A percentile compares a stretch with the other conserved stretches of the same genome.
Evolutionary conservation across 2,888 invertebrate species (phyloP).

Genomic region (Conistra vaccinii): DNA sequence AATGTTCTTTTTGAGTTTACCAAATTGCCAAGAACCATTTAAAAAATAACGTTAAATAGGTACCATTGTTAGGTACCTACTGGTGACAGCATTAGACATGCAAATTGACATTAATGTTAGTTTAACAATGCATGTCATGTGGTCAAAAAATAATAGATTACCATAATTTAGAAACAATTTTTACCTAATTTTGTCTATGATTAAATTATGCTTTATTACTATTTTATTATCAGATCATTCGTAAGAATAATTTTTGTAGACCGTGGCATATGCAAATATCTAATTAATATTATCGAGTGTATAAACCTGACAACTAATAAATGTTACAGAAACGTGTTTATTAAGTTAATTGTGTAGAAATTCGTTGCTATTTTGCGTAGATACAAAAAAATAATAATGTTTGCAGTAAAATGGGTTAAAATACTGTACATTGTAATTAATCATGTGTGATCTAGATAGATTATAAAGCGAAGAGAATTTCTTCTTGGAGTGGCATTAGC

Average conservation of each 20-base stretch:
- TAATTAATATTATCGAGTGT: neutral
- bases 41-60: neutral
- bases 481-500: too few relatives aligned
- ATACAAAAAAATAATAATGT: neutral
- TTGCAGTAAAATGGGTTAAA: neutral
- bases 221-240: neutral
- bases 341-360: neutral
- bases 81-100: conserved; percentile 30
- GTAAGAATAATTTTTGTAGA: neutral
- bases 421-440: neutral
- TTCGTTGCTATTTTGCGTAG: neutral
- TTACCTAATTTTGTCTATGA: neutral
- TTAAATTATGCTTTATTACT: too few relatives aligned
- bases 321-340: neutral
- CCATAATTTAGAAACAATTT: neutral
- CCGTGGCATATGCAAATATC: neutral
- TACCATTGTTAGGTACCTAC: conserved; percentile 3
- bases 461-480: too few relatives aligned
- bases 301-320: neutral
- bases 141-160: neutral
- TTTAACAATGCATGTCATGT: conserved; percentile 13
- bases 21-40: conserved; percentile 11
- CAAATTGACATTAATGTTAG: conserved; percentile 29
- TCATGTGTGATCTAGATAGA: neutral
- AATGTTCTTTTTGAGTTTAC: neutral